These are phyloP conservation scores for Trichomycterus rosablanca DNA, from an alignment of 2,113 vertebrate genomes.

Conservation along the genomic window DNA sequence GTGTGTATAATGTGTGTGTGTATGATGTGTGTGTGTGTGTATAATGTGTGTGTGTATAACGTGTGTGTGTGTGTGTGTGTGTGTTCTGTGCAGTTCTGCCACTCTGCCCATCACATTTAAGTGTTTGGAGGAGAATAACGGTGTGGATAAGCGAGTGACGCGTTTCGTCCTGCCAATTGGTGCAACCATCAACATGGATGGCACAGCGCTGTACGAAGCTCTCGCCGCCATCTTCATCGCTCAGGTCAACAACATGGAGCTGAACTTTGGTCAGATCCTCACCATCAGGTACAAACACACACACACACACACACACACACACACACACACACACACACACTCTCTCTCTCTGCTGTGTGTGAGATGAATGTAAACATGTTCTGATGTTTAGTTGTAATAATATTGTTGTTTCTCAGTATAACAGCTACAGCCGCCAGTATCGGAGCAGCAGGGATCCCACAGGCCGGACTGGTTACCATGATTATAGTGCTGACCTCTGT, in stretches of 20 bases:
- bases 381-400: background rate
- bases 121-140: conserved; percentile 91
- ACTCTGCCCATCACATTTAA: conserved; percentile 93
- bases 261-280: conserved; percentile 94
- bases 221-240: conserved; percentile 96
- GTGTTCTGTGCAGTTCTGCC: conserved; percentile 73
- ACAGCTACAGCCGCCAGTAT: conserved; percentile 96
- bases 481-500: conserved; percentile 95
- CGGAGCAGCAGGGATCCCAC: conserved; percentile 94
- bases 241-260: conserved; percentile 88
- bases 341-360: too few relatives aligned
- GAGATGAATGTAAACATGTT: background rate
- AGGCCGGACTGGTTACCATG: conserved; percentile 97
- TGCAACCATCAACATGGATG: conserved; percentile 96
- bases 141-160: conserved; percentile 88
- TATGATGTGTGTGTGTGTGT: background rate
- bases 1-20: too few relatives aligned
- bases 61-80: conserved; percentile 18
- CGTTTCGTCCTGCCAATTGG: conserved; percentile 92
- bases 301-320: conserved; percentile 27
- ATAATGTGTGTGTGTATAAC: too few relatives aligned
- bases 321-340: conserved; percentile 46
- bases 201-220: conserved; percentile 91
- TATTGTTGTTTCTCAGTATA: conserved; percentile 68
- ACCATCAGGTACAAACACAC: conserved; percentile 80